These are phyloP conservation scores for Sebastes variabilis DNA, from an alignment of 2,797 vertebrate genomes.

Conservation along the genomic window DNA sequence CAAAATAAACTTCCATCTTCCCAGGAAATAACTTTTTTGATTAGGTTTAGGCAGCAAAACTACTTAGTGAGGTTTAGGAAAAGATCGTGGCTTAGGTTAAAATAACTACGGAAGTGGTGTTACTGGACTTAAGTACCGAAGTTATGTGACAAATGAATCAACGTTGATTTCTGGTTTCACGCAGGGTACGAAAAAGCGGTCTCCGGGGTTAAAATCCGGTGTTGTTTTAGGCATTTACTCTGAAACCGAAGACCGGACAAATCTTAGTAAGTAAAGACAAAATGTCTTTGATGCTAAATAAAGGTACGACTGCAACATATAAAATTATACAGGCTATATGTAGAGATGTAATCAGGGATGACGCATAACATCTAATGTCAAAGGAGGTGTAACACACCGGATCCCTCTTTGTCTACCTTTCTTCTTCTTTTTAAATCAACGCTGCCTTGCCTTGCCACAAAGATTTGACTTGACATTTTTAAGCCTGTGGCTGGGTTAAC, in stretches of 20 bases:
- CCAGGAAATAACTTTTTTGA: too few relatives aligned
- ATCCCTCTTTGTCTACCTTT: neutral
- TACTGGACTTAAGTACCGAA: too few relatives aligned
- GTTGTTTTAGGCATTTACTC: neutral
- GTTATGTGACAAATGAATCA: too few relatives aligned
- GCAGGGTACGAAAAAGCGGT: too few relatives aligned
- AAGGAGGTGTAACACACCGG: neutral
- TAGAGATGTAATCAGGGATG: neutral
- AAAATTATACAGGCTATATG: neutral
- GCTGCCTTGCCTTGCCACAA: neutral
- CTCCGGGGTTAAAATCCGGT: fast-evolving
- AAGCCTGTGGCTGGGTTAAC: conserved; percentile 4
- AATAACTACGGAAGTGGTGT: too few relatives aligned
- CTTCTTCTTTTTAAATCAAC: neutral
- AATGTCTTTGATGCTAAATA: neutral
- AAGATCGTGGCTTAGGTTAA: too few relatives aligned
- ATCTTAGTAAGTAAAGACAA: neutral
- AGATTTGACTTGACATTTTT: conserved; percentile 1
- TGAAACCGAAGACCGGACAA: neutral
- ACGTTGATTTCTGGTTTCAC: too few relatives aligned
- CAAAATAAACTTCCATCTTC: too few relatives aligned
- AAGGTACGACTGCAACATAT: neutral
- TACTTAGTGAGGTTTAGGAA: too few relatives aligned
- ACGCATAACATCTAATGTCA: neutral
- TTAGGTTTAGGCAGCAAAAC: too few relatives aligned